Percentiles rank a stretch among this genome's conserved stretches.
Conservation (phyloP, 2,797 vertebrate species). For the Anomalospiza imberbis region DNA sequence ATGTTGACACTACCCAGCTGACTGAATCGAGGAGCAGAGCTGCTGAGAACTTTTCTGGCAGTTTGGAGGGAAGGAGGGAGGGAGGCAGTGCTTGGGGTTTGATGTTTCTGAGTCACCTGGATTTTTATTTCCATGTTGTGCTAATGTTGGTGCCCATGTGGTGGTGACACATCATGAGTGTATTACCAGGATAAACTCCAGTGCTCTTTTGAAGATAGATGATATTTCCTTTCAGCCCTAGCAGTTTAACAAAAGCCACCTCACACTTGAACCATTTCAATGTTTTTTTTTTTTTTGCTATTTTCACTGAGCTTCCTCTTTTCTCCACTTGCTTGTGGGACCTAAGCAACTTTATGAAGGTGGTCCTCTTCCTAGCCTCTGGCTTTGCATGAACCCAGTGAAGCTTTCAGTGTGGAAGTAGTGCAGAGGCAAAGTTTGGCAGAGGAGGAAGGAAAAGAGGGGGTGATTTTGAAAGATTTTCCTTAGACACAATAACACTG, state of each 20-base stretch:
- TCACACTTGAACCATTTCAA: neutral
- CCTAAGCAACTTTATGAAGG: neutral
- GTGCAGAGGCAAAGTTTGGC: neutral
- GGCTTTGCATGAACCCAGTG: neutral
- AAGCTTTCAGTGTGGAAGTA: neutral
- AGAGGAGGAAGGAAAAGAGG: neutral
- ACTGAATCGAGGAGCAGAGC: neutral
- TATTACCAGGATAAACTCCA: neutral
- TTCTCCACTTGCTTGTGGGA: neutral
- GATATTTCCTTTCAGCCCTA: neutral
- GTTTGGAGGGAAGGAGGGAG: neutral
- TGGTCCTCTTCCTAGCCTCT: neutral
- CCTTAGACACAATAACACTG: fast-evolving
- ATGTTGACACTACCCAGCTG: neutral
- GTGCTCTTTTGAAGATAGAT: neutral
- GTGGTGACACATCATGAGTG: neutral
- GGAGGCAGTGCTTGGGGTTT: neutral
- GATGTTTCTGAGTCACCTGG: neutral
- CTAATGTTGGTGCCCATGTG: neutral
- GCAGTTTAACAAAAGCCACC: neutral
- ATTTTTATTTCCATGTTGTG: neutral
- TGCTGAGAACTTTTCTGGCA: neutral
- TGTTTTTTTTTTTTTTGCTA: neutral
- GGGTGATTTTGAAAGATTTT: neutral
- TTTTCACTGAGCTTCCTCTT: neutral